A percentile compares a stretch with the other conserved stretches of the same genome.
phyloP scores from a whole-genome alignment of 2,888 invertebrate species.

The Buathra laborator region DNA sequence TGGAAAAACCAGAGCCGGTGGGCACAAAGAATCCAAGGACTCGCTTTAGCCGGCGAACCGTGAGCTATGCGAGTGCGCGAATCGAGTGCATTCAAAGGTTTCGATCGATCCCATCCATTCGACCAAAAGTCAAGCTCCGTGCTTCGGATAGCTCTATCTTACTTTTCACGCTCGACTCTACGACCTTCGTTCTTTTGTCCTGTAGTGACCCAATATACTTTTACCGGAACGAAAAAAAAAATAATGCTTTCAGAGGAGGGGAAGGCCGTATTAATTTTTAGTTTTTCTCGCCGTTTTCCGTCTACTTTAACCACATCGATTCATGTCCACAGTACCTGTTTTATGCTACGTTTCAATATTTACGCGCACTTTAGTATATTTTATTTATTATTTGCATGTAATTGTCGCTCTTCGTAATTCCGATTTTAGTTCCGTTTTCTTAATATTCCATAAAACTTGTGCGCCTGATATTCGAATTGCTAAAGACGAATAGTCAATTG shows the following conservation, averaged over 20 bases:
- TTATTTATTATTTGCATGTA: neutral
- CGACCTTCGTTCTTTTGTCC: conserved; percentile 3
- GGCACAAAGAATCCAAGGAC: conserved; percentile 32
- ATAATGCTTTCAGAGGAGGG: neutral
- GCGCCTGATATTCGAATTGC: neutral
- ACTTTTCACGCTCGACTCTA: neutral
- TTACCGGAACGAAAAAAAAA: neutral
- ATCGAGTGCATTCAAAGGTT: conserved; percentile 36
- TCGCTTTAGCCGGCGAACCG: conserved; percentile 43
- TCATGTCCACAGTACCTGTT: neutral
- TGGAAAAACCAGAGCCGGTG: conserved; percentile 30
- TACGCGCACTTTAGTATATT: neutral
- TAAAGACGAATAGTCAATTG: neutral
- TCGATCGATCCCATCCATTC: conserved; percentile 49
- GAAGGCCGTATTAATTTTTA: neutral
- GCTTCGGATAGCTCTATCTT: conserved; percentile 17
- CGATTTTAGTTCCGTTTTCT: neutral
- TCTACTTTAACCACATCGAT: neutral
- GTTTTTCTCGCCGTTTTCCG: neutral
- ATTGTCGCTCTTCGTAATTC: neutral
- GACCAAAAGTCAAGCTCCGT: conserved; percentile 8
- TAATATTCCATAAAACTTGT: neutral
- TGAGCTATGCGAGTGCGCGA: conserved; percentile 18
- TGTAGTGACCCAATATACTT: neutral
- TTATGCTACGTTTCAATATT: neutral